Conservation (phyloP, 2,113 vertebrate species). For the Ariopsis seemanni region DNA sequence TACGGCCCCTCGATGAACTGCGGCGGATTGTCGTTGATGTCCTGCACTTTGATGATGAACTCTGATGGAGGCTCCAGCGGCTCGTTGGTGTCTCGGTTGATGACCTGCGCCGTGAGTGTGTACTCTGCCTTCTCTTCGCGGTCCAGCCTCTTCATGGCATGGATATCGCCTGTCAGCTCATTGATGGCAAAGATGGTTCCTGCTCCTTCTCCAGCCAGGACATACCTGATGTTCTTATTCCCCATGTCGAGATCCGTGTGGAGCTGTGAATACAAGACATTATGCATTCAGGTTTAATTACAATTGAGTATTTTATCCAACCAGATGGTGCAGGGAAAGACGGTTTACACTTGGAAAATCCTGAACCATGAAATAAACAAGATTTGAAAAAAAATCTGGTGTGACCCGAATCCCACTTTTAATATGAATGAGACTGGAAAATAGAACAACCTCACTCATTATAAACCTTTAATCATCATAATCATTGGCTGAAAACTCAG, state of each 20-base stretch:
- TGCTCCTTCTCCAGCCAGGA: conserved; percentile 92
- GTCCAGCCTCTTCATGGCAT: conserved; percentile 98
- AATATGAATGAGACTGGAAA: neutral
- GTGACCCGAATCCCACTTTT: neutral
- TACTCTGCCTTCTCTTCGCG: conserved; percentile 98
- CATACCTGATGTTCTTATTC: conserved; percentile 90
- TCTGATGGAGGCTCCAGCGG: conserved; percentile 94
- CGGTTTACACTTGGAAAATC: neutral
- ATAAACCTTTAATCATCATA: neutral
- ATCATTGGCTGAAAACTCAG: neutral
- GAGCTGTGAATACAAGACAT: conserved; percentile 71
- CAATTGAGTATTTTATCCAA: neutral
- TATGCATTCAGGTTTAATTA: neutral
- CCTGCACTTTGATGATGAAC: conserved; percentile 99
- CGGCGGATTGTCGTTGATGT: conserved; percentile 98
- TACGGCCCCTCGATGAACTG: conserved; percentile 93
- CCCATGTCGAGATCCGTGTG: conserved; percentile 95
- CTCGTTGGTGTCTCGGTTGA: conserved; percentile 87
- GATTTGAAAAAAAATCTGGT: neutral
- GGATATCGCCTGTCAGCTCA: conserved; percentile 94
- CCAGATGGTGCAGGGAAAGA: neutral
- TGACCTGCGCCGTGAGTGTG: conserved; percentile 90
- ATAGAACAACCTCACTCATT: neutral
- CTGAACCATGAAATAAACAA: neutral
- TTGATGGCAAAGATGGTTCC: conserved; percentile 99